Percentiles rank a stretch among this genome's conserved stretches.
phyloP scores from a whole-genome alignment of 2,113 vertebrate genomes.

The Crotalus horridus region DNA sequence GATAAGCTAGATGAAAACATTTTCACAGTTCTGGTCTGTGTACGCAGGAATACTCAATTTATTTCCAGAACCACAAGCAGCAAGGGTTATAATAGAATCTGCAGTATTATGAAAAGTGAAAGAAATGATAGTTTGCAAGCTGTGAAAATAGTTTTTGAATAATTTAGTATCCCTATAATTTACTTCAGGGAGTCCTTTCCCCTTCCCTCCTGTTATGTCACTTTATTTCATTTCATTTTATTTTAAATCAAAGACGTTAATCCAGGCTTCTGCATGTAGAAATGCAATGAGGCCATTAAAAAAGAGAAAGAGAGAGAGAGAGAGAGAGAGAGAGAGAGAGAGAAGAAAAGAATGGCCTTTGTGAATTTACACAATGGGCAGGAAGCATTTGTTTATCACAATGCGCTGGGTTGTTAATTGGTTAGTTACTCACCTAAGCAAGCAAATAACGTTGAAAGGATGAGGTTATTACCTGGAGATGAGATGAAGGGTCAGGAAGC shows the following conservation, averaged over 20 bases:
- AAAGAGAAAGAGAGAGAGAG: not conserved
- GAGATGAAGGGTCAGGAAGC: conserved; percentile 23
- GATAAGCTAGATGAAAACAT: not conserved
- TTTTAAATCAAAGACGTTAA: conserved; percentile 19
- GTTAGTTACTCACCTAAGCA: conserved; percentile 39
- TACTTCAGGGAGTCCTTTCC: not conserved
- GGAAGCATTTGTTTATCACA: conserved; percentile 38
- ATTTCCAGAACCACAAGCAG: not conserved
- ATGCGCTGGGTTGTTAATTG: conserved; percentile 30
- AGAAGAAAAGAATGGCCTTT: not conserved
- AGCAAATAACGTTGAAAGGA: conserved; percentile 36
- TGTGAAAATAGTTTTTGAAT: conserved; percentile 17
- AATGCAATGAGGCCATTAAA: conserved; percentile 8
- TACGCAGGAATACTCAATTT: not conserved
- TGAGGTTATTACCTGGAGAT: conserved; percentile 27
- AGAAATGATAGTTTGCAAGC: not conserved
- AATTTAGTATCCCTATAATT: conserved; percentile 3
- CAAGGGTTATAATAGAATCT: not conserved
- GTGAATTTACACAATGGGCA: conserved; percentile 13
- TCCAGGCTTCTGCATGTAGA: conserved; percentile 13
- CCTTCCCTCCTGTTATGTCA: not conserved
- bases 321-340: no score
- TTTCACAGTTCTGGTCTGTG: not conserved
- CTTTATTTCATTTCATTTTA: not conserved
- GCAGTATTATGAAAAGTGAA: not conserved